Evolutionary conservation across 2,888 invertebrate species (phyloP).

Genomic region (Myopa tessellatipennis): DNA sequence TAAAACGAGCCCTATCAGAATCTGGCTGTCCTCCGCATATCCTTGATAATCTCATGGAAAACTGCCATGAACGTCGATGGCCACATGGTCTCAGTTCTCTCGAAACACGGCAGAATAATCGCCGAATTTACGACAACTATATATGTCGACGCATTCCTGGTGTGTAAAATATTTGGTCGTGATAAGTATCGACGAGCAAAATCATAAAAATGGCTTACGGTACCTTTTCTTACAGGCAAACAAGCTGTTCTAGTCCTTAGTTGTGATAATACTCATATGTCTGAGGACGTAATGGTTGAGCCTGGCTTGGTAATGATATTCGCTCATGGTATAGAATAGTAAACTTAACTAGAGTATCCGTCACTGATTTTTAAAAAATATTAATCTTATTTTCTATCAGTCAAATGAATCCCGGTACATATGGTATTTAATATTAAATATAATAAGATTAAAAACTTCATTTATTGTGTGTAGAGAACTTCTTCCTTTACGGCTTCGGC

Average conservation of each 20-base stretch:
- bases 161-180: conserved; percentile 27
- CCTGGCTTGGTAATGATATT: conserved; percentile 98
- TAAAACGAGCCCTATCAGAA: conserved; percentile 91
- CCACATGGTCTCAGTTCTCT: conserved; percentile 91
- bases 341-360: neutral
- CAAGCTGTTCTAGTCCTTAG: conserved; percentile 95
- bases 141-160: conserved; percentile 94
- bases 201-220: neutral
- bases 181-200: neutral
- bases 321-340: conserved; percentile 91
- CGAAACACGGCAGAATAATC: conserved; percentile 93
- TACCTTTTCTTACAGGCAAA: conserved; percentile 75
- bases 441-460: no score
- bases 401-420: neutral
- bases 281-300: conserved; percentile 95
- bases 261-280: conserved; percentile 95
- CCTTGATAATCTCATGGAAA: conserved; percentile 95
- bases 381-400: neutral
- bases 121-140: conserved; percentile 91
- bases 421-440: neutral
- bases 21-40: conserved; percentile 95
- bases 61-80: conserved; percentile 96
- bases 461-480: no score
- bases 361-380: no score
- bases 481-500: no score